A percentile compares a stretch with the other conserved stretches of the same genome.
Conservation (phyloP, 1,140 invertebrate species). For the Eumeta japonica region DNA sequence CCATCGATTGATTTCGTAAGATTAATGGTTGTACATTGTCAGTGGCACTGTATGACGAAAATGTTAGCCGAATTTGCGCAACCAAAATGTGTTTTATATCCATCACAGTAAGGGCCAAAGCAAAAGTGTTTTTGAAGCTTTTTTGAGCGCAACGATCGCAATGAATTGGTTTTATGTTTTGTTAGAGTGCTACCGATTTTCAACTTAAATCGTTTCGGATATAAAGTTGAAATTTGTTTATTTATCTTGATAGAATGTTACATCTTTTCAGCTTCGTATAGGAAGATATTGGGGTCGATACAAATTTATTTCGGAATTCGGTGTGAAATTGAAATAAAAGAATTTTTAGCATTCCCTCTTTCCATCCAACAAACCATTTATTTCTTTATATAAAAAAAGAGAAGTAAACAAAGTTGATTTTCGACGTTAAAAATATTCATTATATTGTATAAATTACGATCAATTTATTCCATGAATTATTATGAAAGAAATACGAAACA, state of each 20-base stretch:
- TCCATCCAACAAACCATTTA: too few relatives aligned
- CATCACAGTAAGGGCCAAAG: constrained; percentile 30
- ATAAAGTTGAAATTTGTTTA: constrained; percentile 17
- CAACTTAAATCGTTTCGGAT: not conserved
- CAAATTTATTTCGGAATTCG: constrained; percentile 45
- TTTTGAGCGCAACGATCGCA: constrained; percentile 34
- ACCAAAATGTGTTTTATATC: constrained; percentile 38
- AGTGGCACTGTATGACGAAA: constrained; percentile 49
- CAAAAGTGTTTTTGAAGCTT: constrained; percentile 35
- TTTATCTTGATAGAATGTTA: too few relatives aligned
- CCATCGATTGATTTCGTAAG: constrained; percentile 56
- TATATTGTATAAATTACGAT: too few relatives aligned
- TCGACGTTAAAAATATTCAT: too few relatives aligned
- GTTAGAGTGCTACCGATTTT: constrained; percentile 7
- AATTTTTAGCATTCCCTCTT: too few relatives aligned
- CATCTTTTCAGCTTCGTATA: too few relatives aligned
- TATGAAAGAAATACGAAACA: too few relatives aligned
- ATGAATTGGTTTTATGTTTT: constrained; percentile 30
- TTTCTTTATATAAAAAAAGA: too few relatives aligned
- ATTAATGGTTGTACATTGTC: constrained; percentile 55
- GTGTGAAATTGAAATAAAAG: constrained; percentile 54
- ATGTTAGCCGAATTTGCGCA: constrained; percentile 26
- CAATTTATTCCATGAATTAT: too few relatives aligned
- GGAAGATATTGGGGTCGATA: constrained; percentile 24
- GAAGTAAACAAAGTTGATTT: too few relatives aligned